Evolutionary conservation across 2,888 invertebrate species (phyloP), one percentile per base, ranked within the genome.

Genomic region (Cyclophora albipunctata): DNA sequence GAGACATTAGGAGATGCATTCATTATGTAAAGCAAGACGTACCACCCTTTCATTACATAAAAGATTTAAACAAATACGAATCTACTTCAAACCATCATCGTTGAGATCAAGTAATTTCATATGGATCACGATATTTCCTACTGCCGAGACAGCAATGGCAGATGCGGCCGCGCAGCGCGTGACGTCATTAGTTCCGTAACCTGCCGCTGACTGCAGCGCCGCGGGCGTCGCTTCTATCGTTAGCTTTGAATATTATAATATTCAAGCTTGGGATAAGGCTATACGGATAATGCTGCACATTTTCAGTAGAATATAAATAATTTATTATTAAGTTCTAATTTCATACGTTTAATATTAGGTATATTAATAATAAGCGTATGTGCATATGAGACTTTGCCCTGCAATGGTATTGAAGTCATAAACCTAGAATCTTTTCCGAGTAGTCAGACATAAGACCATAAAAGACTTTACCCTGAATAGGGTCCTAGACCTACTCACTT

Each of bases 131-230:
- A 55, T 41, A 42, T 49, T 55, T 55, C 54, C 54, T 52, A 55
- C 52, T 46, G 45, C 55, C 50, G 40, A 50, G 57, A 53, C 53
- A 58, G 54, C 48, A 53, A 41, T 54, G 54, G 58, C 57, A 42
- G 59, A 58, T 57, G 64, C 61, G 62, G 56, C 51, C 55, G 55
- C 58, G 59, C 60, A 56, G 58, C 50, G 67, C 77, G 73, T 78
- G 76, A 75, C 74, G 67, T 60, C 67, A 75, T 78, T 78, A 76
- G 74, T 72, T 70, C 71, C 66, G 60, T 59, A 59, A 59, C 55
- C 56, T 57, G 72, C 78, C 73, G 69, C 72, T 64, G 66, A 69
- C 49, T 54, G 66, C 63, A 60, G 59, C 62, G 68, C 71, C 68
- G 60, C 60, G 54, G 69, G 68, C 64, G 48, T 51, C 59, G 48